Evolutionary conservation across 2,797 vertebrate genomes (phyloP).

Genomic region (Lacerta viridis): DNA sequence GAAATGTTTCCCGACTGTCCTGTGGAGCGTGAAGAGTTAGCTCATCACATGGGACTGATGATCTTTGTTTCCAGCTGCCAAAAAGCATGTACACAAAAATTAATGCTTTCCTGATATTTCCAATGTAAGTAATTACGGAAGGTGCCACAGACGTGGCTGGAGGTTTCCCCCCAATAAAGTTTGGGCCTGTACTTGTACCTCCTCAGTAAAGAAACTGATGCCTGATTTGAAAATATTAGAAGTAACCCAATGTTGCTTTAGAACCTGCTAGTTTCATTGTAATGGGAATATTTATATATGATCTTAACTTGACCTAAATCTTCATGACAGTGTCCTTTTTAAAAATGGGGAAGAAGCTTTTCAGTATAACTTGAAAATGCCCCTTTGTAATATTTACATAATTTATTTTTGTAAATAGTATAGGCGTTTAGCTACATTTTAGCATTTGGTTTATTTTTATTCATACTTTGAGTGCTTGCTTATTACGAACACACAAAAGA

Average conservation of each 20-base stretch:
- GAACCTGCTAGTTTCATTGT: too few species aligned
- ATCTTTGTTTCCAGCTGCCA: neutral
- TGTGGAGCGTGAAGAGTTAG: neutral
- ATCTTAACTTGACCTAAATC: too few species aligned
- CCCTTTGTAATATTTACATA: neutral
- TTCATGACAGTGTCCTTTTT: neutral
- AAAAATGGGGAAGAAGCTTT: neutral
- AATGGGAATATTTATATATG: too few species aligned
- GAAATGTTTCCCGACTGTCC: neutral
- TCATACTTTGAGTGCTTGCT: neutral
- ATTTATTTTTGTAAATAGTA: neutral
- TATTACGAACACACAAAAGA: neutral
- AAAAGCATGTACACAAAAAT: neutral
- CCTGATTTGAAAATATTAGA: neutral
- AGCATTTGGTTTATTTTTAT: neutral
- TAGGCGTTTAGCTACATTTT: neutral
- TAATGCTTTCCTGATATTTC: neutral
- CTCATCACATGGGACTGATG: accelerated
- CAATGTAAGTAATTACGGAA: neutral
- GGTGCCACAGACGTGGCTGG: neutral
- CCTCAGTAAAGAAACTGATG: neutral
- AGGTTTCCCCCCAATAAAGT: accelerated
- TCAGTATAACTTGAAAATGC: neutral
- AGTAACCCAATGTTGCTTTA: too few species aligned
- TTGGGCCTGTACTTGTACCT: neutral